These are phyloP conservation scores for Chaetoderma sp. DNA, from an alignment of 2,888 invertebrate genomes.

Conservation along the genomic window DNA sequence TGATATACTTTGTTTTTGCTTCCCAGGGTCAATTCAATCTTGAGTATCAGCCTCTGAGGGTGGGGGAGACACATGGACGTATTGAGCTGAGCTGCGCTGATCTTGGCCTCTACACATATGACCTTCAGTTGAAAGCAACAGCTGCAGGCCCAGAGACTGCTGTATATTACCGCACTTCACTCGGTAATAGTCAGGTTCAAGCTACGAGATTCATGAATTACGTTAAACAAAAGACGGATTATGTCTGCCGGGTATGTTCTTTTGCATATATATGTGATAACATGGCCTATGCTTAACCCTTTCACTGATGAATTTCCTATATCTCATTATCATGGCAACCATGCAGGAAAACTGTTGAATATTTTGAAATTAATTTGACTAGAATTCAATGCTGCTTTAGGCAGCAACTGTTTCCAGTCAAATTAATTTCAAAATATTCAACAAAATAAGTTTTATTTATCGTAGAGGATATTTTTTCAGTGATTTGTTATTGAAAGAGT, in stretches of 20 bases:
- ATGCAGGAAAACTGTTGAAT: too few relatives aligned
- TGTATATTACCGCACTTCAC: constrained; percentile 63
- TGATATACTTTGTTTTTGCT: neutral
- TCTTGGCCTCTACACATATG: constrained; percentile 67
- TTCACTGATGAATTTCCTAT: too few relatives aligned
- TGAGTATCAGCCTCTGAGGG: constrained; percentile 68
- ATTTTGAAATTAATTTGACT: too few relatives aligned
- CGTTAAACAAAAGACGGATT: constrained; percentile 69
- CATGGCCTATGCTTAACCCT: neutral
- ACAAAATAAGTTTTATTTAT: too few relatives aligned
- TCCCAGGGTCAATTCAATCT: constrained; percentile 64
- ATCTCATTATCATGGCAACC: too few relatives aligned
- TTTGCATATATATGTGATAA: neutral
- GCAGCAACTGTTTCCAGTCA: too few relatives aligned
- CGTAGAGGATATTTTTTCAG: too few relatives aligned
- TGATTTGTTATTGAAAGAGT: too few relatives aligned
- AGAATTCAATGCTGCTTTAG: too few relatives aligned
- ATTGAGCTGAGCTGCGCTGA: constrained; percentile 67
- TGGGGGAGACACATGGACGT: constrained; percentile 60
- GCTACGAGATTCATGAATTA: constrained; percentile 68
- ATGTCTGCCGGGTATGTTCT: constrained; percentile 64
- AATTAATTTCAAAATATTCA: too few relatives aligned
- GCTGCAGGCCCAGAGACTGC: constrained; percentile 66
- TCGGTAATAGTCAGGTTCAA: constrained; percentile 63
- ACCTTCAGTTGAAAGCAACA: constrained; percentile 66